Conservation (phyloP, 92 coral and sea anemone genomes). For the Porites evermanni region DNA sequence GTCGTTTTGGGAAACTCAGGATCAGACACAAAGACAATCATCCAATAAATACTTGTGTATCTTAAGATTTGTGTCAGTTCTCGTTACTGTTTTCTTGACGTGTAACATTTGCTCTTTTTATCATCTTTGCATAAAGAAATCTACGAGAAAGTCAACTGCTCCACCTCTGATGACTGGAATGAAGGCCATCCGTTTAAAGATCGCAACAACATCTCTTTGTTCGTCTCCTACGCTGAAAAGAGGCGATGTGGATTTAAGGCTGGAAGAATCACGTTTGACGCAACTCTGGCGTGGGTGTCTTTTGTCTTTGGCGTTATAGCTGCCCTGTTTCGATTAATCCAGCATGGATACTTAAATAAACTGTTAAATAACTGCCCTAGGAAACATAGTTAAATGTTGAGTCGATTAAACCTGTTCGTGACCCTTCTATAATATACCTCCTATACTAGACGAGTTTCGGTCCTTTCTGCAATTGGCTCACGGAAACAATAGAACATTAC, state of each 20-base stretch:
- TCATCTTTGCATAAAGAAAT: conserved; percentile 30
- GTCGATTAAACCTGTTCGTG: no score
- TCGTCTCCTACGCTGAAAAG: conserved; percentile 67
- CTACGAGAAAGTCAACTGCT: conserved; percentile 61
- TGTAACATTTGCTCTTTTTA: background rate
- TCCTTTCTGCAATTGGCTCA: no score
- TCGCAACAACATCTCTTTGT: conserved; percentile 57
- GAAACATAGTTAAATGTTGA: no score
- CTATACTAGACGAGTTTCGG: no score
- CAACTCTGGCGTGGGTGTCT: background rate
- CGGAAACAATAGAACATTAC: no score
- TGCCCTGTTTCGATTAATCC: background rate
- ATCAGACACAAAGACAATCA: no score
- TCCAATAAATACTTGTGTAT: no score
- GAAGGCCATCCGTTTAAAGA: conserved; percentile 70
- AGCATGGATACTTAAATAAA: background rate
- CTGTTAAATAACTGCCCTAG: no score
- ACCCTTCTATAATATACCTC: no score
- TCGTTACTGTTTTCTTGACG: background rate
- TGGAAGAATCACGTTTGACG: background rate
- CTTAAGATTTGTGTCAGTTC: no score
- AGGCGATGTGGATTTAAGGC: conserved; percentile 65
- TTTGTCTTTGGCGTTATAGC: background rate
- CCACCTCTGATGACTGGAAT: conserved; percentile 61
- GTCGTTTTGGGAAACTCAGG: no score